Conservation (phyloP, 1,140 invertebrate genomes). For the Apolygus lucorum region DNA sequence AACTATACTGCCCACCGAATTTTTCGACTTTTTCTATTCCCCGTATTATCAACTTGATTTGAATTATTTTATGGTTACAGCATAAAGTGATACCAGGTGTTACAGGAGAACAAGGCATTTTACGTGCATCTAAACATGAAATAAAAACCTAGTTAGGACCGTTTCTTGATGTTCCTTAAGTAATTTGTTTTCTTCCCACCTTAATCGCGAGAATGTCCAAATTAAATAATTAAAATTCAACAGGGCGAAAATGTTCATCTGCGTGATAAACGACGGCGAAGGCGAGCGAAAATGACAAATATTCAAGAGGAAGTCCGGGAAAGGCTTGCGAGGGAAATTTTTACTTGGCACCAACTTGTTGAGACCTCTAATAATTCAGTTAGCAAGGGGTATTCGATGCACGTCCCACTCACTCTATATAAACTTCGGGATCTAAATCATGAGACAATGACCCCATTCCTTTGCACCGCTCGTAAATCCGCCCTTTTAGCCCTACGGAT, state of each 20-base stretch:
- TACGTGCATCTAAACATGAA: no score
- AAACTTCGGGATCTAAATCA: conserved; percentile 4
- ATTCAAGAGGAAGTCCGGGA: no score
- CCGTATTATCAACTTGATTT: no score
- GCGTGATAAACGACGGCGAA: background rate
- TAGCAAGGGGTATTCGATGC: conserved; percentile 5
- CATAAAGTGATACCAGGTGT: no score
- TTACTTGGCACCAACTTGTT: conserved; percentile 8
- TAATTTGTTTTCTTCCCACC: no score
- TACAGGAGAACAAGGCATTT: no score
- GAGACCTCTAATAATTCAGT: background rate
- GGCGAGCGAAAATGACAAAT: background rate
- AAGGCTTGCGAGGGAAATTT: background rate
- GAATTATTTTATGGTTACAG: no score
- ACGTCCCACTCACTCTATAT: conserved; percentile 6
- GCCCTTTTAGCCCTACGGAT: background rate
- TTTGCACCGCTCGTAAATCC: background rate
- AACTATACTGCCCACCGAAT: no score
- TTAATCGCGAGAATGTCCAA: background rate
- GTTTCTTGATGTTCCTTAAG: no score
- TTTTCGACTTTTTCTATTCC: no score
- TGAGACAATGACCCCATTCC: conserved; percentile 9
- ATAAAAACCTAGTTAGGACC: no score
- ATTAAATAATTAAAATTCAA: background rate
- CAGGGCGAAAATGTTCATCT: background rate